These are phyloP conservation scores for Romanogobio albipinnatus DNA, from an alignment of 2,113 vertebrate genomes.

Conservation along the genomic window DNA sequence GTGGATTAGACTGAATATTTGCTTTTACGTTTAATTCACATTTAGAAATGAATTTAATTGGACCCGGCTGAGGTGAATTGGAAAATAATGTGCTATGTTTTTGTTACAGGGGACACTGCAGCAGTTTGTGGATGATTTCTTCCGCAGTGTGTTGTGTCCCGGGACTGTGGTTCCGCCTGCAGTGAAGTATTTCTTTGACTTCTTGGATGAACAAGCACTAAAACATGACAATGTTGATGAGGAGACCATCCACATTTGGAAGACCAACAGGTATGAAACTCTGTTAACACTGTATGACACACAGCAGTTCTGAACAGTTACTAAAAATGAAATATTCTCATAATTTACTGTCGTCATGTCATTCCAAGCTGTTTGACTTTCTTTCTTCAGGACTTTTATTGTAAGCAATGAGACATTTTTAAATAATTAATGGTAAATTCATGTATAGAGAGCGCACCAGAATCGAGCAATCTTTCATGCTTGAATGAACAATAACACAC, in stretches of 20 bases:
- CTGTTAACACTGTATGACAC: too few relatives aligned
- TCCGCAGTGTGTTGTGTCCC: slow-evolving; percentile 89
- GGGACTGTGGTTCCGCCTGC: slow-evolving; percentile 87
- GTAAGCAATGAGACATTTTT: too few relatives aligned
- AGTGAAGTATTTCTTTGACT: slow-evolving; percentile 98
- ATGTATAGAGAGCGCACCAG: too few relatives aligned
- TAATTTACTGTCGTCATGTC: too few relatives aligned
- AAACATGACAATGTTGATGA: slow-evolving; percentile 93
- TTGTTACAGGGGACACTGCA: slow-evolving; percentile 90
- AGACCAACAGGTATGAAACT: slow-evolving; percentile 90
- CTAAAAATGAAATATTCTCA: neutral
- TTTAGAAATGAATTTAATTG: neutral
- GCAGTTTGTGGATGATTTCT: slow-evolving; percentile 97
- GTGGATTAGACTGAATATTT: slow-evolving; percentile 51
- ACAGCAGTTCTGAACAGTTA: neutral
- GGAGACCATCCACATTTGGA: slow-evolving; percentile 98
- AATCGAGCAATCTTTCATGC: too few relatives aligned
- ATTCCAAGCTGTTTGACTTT: too few relatives aligned
- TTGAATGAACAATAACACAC: too few relatives aligned
- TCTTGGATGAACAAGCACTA: slow-evolving; percentile 93
- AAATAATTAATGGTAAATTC: too few relatives aligned
- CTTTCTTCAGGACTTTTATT: too few relatives aligned
- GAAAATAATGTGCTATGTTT: slow-evolving; percentile 21
- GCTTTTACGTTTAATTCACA: neutral
- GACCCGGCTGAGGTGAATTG: neutral